phyloP scores from a whole-genome alignment of 2,888 invertebrate genomes.

The Trichopoda pennipes region DNA sequence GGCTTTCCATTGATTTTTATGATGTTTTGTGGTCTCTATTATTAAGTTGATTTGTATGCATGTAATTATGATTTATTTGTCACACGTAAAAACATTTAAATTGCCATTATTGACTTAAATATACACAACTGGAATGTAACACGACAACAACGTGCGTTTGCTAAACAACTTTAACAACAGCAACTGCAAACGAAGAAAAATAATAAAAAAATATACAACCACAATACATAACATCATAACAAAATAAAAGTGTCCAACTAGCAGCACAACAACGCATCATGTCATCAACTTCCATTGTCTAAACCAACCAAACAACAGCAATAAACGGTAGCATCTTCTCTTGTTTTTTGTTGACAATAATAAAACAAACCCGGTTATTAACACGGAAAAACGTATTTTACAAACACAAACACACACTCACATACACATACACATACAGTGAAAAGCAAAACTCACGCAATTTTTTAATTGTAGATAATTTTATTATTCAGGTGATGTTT shows the following conservation, averaged over 20 bases:
- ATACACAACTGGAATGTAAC: conserved; percentile 33
- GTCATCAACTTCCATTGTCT: conserved; percentile 63
- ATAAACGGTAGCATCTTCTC: conserved; percentile 52
- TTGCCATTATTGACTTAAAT: conserved; percentile 52
- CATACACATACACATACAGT: conserved; percentile 3
- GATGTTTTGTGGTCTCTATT: conserved; percentile 1
- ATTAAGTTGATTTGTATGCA: conserved; percentile 31
- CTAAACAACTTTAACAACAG: conserved; percentile 10
- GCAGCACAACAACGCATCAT: conserved; percentile 49
- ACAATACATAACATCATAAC: conserved; percentile 4
- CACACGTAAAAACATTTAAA: conserved; percentile 57
- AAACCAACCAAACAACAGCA: conserved; percentile 25
- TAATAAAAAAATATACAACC: not conserved
- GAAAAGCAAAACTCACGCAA: not conserved
- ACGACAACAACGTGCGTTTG: conserved; percentile 35
- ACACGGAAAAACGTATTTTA: conserved; percentile 39
- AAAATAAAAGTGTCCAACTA: conserved; percentile 19
- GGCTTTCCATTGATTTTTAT: not conserved
- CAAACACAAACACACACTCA: not conserved
- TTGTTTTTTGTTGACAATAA: conserved; percentile 27
- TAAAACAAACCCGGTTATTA: conserved; percentile 50
- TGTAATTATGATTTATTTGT: conserved; percentile 60
- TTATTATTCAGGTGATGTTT: no score
- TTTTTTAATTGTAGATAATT: no score
- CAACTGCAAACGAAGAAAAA: not conserved